phyloP scores from a whole-genome alignment of 2,888 invertebrate genomes.

The Melinaea menophilus region DNA sequence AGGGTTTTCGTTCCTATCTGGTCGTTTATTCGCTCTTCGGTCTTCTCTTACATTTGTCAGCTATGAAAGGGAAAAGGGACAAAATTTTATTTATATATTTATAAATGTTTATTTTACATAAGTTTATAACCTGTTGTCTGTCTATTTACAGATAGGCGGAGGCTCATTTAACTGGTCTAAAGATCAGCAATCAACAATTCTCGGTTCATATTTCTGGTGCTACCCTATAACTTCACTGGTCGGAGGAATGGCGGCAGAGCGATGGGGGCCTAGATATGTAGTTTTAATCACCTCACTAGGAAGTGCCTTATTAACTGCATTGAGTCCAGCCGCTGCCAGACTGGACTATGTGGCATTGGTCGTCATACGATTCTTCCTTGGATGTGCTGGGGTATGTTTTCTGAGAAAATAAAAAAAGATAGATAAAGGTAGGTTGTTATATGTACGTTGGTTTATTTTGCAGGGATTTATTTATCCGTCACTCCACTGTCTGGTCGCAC shows the following conservation, averaged over 20 bases:
- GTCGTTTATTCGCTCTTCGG: too few relatives aligned
- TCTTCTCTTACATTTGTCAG: too few relatives aligned
- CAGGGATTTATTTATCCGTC: slow-evolving; percentile 81
- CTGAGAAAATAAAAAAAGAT: not conserved
- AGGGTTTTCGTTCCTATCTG: too few relatives aligned
- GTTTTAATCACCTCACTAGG: slow-evolving; percentile 73
- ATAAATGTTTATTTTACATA: not conserved
- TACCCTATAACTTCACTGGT: slow-evolving; percentile 81
- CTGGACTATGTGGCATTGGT: slow-evolving; percentile 77
- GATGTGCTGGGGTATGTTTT: slow-evolving; percentile 78
- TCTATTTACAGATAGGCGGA: slow-evolving; percentile 32
- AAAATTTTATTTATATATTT: not conserved
- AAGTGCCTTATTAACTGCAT: slow-evolving; percentile 76
- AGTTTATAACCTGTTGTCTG: too few relatives aligned
- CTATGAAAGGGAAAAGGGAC: too few relatives aligned
- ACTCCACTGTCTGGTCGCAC: slow-evolving; percentile 81
- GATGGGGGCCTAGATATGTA: slow-evolving; percentile 80
- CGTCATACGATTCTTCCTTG: slow-evolving; percentile 77
- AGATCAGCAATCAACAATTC: slow-evolving; percentile 79
- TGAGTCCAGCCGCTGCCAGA: slow-evolving; percentile 79
- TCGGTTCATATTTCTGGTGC: slow-evolving; percentile 84
- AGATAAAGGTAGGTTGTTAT: not conserved
- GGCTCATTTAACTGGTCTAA: slow-evolving; percentile 76
- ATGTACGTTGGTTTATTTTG: slow-evolving; percentile 29
- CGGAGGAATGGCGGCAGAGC: slow-evolving; percentile 82